Conservation (phyloP, 1,140 invertebrate species). For the Bombus consobrinus region DNA sequence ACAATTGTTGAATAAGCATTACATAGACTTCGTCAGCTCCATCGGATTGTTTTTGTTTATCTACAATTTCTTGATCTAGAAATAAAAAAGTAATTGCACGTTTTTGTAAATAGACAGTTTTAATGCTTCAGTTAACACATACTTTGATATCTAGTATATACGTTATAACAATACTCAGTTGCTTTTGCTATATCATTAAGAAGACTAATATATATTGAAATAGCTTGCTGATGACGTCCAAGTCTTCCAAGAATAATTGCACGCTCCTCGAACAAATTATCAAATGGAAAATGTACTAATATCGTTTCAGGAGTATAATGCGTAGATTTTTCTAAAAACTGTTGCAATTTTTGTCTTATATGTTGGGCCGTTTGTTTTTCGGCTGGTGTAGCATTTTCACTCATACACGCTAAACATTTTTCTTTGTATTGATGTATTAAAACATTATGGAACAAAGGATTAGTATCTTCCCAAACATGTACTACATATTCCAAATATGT, state of each 20-base stretch:
- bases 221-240: constrained; percentile 93
- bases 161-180: constrained; percentile 92
- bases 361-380: constrained; percentile 86
- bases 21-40: constrained; percentile 86
- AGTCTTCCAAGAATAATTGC: constrained; percentile 95
- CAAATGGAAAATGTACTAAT: constrained; percentile 92
- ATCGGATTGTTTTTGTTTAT: constrained; percentile 77
- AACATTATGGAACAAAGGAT: constrained; percentile 94
- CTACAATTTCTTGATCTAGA: constrained; percentile 71
- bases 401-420: constrained; percentile 84
- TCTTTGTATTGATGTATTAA: constrained; percentile 93
- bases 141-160: constrained; percentile 82
- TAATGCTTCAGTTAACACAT: constrained; percentile 44
- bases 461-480: constrained; percentile 93
- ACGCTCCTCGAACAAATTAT: constrained; percentile 95
- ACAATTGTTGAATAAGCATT: constrained; percentile 85
- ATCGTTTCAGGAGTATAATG: constrained; percentile 95
- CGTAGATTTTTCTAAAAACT: constrained; percentile 92
- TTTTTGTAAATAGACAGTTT: neutral
- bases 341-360: constrained; percentile 89
- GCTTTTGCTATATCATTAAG: constrained; percentile 92
- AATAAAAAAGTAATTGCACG: constrained; percentile 12
- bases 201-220: constrained; percentile 94
- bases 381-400: constrained; percentile 84
- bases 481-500: constrained; percentile 98